phyloP scores from a whole-genome alignment of 2,797 vertebrate species.

The Danio jaintianensis region DNA sequence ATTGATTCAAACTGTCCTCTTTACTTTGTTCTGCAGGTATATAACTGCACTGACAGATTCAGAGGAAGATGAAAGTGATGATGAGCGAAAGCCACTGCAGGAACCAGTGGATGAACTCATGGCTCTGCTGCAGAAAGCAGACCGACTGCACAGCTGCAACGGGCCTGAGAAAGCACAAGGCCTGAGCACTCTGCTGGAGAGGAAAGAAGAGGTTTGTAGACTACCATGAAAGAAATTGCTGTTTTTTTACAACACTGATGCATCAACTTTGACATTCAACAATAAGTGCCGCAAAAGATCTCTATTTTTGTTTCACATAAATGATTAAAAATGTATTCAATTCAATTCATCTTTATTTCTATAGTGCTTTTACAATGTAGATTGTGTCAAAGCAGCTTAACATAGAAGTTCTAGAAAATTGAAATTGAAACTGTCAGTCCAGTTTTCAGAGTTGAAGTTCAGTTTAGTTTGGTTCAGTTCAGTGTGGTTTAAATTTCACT shows the following conservation, averaged over 20 bases:
- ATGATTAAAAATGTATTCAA: too few species aligned
- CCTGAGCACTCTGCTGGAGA: conserved; percentile 82
- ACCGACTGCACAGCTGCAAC: conserved; percentile 79
- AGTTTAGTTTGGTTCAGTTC: too few species aligned
- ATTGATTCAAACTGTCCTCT: not conserved
- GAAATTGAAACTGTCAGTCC: too few species aligned
- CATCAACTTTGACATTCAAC: not conserved
- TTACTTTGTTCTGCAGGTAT: conserved; percentile 82
- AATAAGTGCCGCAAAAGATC: not conserved
- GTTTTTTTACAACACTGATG: not conserved
- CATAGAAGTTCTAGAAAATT: too few species aligned
- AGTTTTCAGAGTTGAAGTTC: too few species aligned
- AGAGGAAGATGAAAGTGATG: conserved; percentile 75
- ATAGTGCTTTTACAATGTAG: too few species aligned
- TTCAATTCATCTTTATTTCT: too few species aligned
- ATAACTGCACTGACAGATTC: conserved; percentile 92
- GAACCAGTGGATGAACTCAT: conserved; percentile 70
- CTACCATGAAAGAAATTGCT: not conserved
- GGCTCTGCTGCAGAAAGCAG: conserved; percentile 81
- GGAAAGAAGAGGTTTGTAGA: conserved; percentile 81
- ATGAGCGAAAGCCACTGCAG: conserved; percentile 67
- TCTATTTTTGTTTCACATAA: too few species aligned
- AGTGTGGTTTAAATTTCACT: too few species aligned
- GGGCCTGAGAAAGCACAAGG: conserved; percentile 83
- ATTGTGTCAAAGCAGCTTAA: too few species aligned